A percentile compares a stretch with the other conserved stretches of the same genome.
These are phyloP conservation scores for Pelecanoides urinatrix DNA, from an alignment of 2,113 vertebrate species.

Conservation along the genomic window DNA sequence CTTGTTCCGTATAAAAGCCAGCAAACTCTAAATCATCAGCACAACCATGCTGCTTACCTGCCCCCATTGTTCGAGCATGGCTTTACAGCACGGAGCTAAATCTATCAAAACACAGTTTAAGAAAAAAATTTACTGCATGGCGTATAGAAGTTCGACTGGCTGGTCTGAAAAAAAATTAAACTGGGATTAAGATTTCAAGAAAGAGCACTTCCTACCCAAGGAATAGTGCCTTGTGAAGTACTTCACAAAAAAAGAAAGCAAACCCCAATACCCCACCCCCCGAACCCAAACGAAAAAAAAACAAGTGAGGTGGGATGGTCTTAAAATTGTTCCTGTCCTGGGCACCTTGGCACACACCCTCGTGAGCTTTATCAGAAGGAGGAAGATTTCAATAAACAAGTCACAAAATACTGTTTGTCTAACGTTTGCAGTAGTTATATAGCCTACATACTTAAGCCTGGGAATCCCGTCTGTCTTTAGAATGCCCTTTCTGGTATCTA, in stretches of 20 bases:
- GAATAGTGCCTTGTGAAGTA: not conserved
- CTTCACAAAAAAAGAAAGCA: not conserved
- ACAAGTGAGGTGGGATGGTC: not conserved
- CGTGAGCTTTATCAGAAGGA: not conserved
- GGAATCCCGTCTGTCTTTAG: not conserved
- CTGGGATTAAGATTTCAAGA: not conserved
- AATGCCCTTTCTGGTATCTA: not conserved
- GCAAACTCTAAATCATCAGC: constrained; percentile 49
- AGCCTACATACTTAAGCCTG: not conserved
- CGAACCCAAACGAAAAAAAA: not conserved
- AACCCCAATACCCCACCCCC: too few relatives aligned
- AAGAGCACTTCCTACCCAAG: not conserved
- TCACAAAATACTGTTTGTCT: not conserved
- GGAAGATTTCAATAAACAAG: not conserved
- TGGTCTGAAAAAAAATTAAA: not conserved
- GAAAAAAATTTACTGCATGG: not conserved
- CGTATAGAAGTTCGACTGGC: not conserved
- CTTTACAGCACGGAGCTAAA: constrained; percentile 43
- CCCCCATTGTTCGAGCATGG: constrained; percentile 22
- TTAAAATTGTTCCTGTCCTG: not conserved
- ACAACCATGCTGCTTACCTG: not conserved
- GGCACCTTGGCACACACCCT: not conserved
- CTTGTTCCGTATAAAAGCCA: constrained; percentile 47
- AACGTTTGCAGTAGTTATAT: not conserved
- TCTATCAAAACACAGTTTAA: constrained; percentile 24